Conservation (phyloP, 2,797 vertebrate species). For the Distichodus sexfasciatus region DNA sequence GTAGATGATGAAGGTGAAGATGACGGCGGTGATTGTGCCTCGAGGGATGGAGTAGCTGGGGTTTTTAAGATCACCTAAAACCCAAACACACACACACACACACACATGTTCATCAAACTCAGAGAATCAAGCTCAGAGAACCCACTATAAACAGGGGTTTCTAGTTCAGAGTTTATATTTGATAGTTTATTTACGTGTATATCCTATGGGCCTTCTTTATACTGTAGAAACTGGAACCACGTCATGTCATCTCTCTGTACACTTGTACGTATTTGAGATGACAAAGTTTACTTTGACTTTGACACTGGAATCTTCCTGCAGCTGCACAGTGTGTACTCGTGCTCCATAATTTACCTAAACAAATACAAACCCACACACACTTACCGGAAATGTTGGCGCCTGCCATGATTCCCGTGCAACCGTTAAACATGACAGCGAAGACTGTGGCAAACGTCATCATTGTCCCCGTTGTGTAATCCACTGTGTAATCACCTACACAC, state of each 20-base stretch:
- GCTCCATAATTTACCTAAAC: not conserved
- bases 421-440: slow-evolving; percentile 91
- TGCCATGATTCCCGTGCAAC: slow-evolving; percentile 93
- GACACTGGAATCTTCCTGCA: too few species aligned
- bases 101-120: not conserved
- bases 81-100: not conserved
- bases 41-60: slow-evolving; percentile 89
- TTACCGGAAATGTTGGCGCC: slow-evolving; percentile 92
- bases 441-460: slow-evolving; percentile 87
- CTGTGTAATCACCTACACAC: slow-evolving; percentile 69
- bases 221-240: too few species aligned
- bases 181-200: too few species aligned
- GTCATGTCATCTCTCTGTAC: too few species aligned
- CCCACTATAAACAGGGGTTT: too few species aligned
- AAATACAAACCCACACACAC: slow-evolving; percentile 4
- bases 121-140: not conserved
- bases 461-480: slow-evolving; percentile 84
- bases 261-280: too few species aligned
- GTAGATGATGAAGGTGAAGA: slow-evolving; percentile 90
- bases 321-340: too few species aligned
- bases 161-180: too few species aligned
- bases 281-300: too few species aligned
- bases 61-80: slow-evolving; percentile 83
- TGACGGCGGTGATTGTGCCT: slow-evolving; percentile 87
- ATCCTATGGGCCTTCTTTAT: too few species aligned